Evolutionary conservation across 2,888 invertebrate genomes (phyloP).

Genomic region (Cosmia trapezina): DNA sequence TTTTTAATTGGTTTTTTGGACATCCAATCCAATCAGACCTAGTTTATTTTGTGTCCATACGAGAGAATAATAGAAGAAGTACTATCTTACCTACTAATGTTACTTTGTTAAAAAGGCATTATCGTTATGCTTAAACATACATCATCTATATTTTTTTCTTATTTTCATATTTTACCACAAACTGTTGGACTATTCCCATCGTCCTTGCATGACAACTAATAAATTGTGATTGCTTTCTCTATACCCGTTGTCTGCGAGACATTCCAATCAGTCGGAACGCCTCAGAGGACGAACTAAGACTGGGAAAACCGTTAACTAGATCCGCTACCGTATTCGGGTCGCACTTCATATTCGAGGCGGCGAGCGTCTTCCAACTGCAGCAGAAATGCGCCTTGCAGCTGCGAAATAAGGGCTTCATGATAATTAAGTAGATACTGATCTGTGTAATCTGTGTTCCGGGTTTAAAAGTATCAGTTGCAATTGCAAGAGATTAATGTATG

Average conservation of each 20-base stretch:
- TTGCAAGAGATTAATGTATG: neutral
- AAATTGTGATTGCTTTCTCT: constrained; percentile 81
- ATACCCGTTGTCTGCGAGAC: constrained; percentile 76
- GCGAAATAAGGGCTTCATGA: constrained; percentile 57
- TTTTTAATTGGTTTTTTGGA: neutral
- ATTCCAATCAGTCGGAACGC: constrained; percentile 78
- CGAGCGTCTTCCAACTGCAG: constrained; percentile 56
- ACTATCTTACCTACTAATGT: neutral
- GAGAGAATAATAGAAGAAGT: neutral
- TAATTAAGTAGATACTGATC: constrained; percentile 22
- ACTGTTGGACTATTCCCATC: constrained; percentile 57
- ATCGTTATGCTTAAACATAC: neutral
- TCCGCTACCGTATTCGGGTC: constrained; percentile 69
- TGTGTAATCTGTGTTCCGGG: constrained; percentile 7
- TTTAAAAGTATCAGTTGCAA: neutral
- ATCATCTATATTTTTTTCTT: neutral
- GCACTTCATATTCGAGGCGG: constrained; percentile 68
- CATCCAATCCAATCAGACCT: neutral
- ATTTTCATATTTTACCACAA: constrained; percentile 7
- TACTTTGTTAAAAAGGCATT: neutral
- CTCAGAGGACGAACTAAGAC: constrained; percentile 72
- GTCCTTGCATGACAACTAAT: constrained; percentile 70
- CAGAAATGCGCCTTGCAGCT: constrained; percentile 54
- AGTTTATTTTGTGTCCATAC: neutral
- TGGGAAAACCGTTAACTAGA: constrained; percentile 76